Conservation (phyloP, 2,888 invertebrate species). For the Petrolisthes cinctipes region DNA sequence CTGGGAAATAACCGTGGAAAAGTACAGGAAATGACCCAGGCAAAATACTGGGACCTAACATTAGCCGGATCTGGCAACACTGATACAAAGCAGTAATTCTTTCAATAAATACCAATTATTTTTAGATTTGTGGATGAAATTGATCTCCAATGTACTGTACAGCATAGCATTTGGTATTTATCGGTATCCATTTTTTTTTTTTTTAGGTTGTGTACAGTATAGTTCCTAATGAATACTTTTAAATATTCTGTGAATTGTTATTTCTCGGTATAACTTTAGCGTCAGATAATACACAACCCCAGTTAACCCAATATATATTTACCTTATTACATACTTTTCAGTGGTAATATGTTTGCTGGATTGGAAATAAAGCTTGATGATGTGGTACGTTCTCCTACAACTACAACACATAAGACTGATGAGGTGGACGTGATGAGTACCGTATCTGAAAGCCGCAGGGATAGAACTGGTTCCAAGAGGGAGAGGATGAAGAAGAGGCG, state of each 20-base stretch:
- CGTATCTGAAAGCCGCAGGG: background rate
- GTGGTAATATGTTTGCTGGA: constrained; percentile 34
- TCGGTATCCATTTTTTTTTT: background rate
- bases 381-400: background rate
- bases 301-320: background rate
- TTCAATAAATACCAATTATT: too few species aligned
- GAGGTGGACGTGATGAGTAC: background rate
- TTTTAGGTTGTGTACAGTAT: background rate
- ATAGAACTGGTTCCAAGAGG: constrained; percentile 17
- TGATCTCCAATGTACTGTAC: too few species aligned
- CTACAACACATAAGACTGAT: background rate
- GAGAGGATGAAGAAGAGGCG: constrained; percentile 17
- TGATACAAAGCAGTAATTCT: too few species aligned
- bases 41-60: too few species aligned
- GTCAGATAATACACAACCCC: background rate
- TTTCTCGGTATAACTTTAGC: too few species aligned
- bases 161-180: too few species aligned
- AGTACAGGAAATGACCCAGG: too few species aligned
- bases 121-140: too few species aligned
- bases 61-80: too few species aligned
- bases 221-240: too few species aligned
- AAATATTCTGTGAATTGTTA: too few species aligned
- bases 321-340: background rate
- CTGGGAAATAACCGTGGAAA: too few species aligned
- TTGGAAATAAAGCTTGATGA: constrained; percentile 26